These are phyloP conservation scores for Ginglymostoma cirratum DNA, from an alignment of 2,113 vertebrate species.

Conservation along the genomic window DNA sequence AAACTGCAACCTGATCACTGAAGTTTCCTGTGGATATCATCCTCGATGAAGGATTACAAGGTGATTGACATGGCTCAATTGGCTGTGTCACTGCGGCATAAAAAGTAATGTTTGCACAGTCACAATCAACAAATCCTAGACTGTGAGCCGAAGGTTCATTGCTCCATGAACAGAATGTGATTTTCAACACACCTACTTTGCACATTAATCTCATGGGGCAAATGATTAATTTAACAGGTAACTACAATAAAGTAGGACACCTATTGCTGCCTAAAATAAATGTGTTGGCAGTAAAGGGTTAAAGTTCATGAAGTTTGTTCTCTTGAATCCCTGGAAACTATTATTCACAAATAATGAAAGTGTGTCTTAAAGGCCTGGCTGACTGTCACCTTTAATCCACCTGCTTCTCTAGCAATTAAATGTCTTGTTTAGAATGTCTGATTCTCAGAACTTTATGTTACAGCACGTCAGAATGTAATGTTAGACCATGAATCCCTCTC, in stretches of 20 bases:
- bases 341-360: neutral
- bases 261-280: neutral
- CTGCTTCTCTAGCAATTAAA: neutral
- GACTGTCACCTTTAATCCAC: neutral
- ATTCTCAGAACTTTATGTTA: neutral
- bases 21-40: neutral
- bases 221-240: neutral
- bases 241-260: neutral
- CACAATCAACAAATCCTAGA: no score
- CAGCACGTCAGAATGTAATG: neutral
- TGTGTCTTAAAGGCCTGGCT: neutral
- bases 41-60: slow-evolving; percentile 5
- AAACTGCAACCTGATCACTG: neutral
- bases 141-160: neutral
- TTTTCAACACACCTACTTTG: neutral
- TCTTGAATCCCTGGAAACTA: neutral
- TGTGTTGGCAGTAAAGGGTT: neutral
- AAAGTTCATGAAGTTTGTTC: neutral
- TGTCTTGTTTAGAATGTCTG: neutral
- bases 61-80: neutral
- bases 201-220: neutral
- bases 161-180: neutral
- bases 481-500: neutral
- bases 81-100: neutral
- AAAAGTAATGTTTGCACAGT: neutral